These are phyloP conservation scores for Cataglyphis rosenhaueri DNA, from an alignment of 2,888 invertebrate genomes.

Conservation along the genomic window DNA sequence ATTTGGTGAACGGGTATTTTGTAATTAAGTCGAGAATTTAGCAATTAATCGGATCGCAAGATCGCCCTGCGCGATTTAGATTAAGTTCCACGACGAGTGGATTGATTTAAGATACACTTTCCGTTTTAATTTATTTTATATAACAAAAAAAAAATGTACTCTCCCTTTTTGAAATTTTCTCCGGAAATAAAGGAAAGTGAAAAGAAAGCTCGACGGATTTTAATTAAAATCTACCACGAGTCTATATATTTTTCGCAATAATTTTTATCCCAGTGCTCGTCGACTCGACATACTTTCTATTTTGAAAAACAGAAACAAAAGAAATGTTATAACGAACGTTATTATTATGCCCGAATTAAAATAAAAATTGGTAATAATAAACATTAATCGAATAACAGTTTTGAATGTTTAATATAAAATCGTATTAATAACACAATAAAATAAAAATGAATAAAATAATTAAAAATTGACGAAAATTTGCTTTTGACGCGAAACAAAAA, in stretches of 20 bases:
- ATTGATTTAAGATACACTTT: not conserved
- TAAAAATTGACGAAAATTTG: not conserved
- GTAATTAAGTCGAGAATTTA: constrained; percentile 3
- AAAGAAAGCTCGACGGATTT: not conserved
- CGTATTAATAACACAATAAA: not conserved
- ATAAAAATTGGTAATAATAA: not conserved
- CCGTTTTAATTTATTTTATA: not conserved
- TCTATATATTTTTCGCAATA: constrained; percentile 14
- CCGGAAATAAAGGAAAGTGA: not conserved
- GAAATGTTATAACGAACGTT: too few relatives aligned
- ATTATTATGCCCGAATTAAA: not conserved
- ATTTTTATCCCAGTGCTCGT: not conserved
- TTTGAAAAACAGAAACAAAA: constrained; percentile 18
- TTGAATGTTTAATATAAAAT: not conserved
- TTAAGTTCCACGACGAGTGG: not conserved
- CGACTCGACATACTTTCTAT: constrained; percentile 15
- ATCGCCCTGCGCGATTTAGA: not conserved
- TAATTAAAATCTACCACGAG: constrained; percentile 9
- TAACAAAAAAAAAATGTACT: not conserved
- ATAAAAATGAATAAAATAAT: not conserved
- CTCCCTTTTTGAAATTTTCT: not conserved
- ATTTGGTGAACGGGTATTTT: constrained; percentile 6
- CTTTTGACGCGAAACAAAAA: not conserved
- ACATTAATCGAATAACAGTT: not conserved
- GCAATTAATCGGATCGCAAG: not conserved